A percentile compares a stretch with the other conserved stretches of the same genome.
phyloP scores from a whole-genome alignment of 2,888 invertebrate species.

The Andrena marginata region DNA sequence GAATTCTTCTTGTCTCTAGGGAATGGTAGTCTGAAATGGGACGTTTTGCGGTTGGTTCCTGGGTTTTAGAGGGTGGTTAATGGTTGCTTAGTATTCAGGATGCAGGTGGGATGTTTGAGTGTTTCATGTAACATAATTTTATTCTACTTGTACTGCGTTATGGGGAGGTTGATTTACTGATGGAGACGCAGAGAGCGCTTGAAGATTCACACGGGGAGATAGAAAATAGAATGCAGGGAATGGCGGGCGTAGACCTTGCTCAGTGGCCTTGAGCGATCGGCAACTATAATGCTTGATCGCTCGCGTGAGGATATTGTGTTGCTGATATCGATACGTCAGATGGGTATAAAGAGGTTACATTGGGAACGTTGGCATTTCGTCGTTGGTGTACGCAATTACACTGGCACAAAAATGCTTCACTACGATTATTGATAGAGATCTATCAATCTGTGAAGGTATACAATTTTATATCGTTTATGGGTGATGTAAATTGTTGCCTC shows the following conservation, averaged over 20 bases:
- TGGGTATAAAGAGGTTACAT: no score
- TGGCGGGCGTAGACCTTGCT: neutral
- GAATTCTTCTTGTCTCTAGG: constrained; percentile 75
- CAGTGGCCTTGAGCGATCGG: neutral
- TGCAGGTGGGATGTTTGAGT: neutral
- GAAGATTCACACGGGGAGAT: neutral
- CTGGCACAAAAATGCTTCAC: no score
- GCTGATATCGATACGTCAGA: neutral
- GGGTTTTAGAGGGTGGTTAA: neutral
- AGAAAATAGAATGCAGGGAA: neutral
- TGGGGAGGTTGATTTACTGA: no score
- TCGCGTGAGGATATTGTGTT: no score
- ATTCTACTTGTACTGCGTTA: no score
- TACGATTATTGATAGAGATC: no score
- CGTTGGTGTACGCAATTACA: no score
- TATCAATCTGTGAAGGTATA: neutral
- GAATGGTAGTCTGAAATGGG: constrained; percentile 67
- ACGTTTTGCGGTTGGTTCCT: neutral
- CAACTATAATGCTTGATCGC: neutral
- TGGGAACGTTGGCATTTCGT: no score
- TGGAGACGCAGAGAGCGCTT: no score
- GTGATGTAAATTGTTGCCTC: neutral
- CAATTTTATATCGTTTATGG: neutral
- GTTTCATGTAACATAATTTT: neutral
- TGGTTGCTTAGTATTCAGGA: neutral